Evolutionary conservation across 2,888 invertebrate genomes (phyloP), one percentile per base, ranked within the genome.

Genomic region (Drosophila borborema): DNA sequence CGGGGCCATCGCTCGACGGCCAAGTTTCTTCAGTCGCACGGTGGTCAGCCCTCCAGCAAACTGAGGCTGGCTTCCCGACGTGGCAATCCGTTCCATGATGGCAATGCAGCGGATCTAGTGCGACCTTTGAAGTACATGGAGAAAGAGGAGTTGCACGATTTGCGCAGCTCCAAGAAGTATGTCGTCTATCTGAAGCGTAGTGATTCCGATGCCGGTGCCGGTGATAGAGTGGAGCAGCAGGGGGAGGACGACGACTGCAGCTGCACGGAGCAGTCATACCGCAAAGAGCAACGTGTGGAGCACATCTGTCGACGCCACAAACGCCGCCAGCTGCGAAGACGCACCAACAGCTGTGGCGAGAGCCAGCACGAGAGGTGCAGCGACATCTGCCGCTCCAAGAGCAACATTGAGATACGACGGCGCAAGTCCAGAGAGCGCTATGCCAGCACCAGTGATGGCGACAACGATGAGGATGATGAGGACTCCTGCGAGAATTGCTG

Each of bases 1-100:
- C 95, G 97, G 70, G 98, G 97, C 0, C 96, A 97, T 92, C 95
- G 97, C 64, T 97, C 98, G 2, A 97, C 98, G 60, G 99, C 98
- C 36, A 98, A 99, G 93, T 97, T 97, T 92, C 94, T 99, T 54
- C 98, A 98, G 92, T 95, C 98, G 90, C 97, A 98, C 88, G 98
- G 98, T 7, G 98, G 98, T 1, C 94, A 96, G 43, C 97, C 98
- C 1, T 96, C 97, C 6, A 95, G 94, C 60, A 95, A 96, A 88
- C 93, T 97, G 36, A 83, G 92, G 2, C 72, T 93, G 54, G 91
- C 92, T 0, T 92, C 91, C 3, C 81, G 92, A 1, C 91, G 92
- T 2, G 80, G 90, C 0, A 93, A 93, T 81, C 93, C 93, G 0
- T 92, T 93, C 45, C 91, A 89, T 7, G 92, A 92, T 12, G 81